Evolutionary conservation across 2,113 vertebrate genomes (phyloP).

Genomic region (Pluvialis apricaria): DNA sequence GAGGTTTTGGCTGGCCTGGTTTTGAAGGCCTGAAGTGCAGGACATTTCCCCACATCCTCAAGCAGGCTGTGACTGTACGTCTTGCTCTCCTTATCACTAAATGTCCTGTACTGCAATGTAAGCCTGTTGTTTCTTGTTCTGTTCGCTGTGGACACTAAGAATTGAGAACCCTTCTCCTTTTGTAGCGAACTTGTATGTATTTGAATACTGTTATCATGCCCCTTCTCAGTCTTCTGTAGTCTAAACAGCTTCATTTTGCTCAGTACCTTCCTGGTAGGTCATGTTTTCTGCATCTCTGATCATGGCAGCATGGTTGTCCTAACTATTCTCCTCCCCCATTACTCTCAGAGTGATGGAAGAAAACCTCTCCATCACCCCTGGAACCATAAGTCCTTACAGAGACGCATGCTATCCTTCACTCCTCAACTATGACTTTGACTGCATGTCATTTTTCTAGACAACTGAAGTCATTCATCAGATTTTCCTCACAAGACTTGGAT

Average conservation of each 20-base stretch:
- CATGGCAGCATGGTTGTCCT: neutral
- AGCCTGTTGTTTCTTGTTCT: neutral
- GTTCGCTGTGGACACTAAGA: neutral
- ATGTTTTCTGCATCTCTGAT: neutral
- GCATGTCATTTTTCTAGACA: conserved; percentile 21
- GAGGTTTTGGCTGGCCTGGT: neutral
- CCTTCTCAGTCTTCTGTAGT: neutral
- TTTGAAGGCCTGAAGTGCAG: neutral
- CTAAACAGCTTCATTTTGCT: neutral
- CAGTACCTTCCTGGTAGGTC: neutral
- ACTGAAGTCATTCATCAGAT: conserved; percentile 7
- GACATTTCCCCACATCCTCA: neutral
- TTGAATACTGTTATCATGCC: accelerated
- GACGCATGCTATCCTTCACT: neutral
- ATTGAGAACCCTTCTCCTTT: neutral
- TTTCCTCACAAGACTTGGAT: neutral
- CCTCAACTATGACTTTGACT: conserved; percentile 10
- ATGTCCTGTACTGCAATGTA: neutral
- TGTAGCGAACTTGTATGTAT: neutral
- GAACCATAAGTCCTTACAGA: neutral
- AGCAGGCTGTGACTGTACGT: neutral
- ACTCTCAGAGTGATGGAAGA: neutral
- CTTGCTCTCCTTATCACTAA: neutral
- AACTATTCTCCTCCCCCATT: neutral
- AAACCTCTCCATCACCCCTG: neutral